Base-by-base conservation (phyloP, 2,113 vertebrate species). In the Nannospalax galili region DNA sequence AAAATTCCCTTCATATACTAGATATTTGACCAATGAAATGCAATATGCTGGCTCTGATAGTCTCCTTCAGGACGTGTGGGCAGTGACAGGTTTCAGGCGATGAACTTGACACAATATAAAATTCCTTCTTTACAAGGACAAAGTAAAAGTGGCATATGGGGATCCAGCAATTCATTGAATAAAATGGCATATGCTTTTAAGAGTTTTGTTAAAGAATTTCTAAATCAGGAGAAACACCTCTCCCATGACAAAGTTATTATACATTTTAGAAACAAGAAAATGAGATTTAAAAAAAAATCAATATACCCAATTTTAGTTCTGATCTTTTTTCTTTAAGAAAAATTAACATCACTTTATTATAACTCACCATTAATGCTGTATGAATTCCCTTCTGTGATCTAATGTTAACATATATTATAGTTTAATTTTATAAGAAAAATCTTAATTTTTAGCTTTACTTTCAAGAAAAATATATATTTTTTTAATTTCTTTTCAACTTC, bases 381-480 rank as follows among this genome's bases (percentile, higher is more conserved):
- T 84, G 26, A 79, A 35, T 26, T 40, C 12, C 52, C 48, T 72
- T 30, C 4, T 92, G 0, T 80, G 22, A 75, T 40, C 1, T 28
- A 72, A 20, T 73, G 3, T 24, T 56, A 28, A 40, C n/a, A n/a
- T 56, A 35, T 64, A n/a, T 56, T 79, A 42, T 24, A 4, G 7
- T 2, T 86, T 79, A 77, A 5, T 91, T 48, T 6, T 67, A 0
- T 15, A 19, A 30, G 4, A n/a, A 65, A n/a, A 89, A 28, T 28
- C 9, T 70, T 91, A 81, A 45, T 45, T 89, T 82, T 77, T 26
- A 35, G 80, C 56, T 42, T 94, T 22, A 8, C 42, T 84, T 96
- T 91, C 17, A 70, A 52, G 26, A 79, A 88, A 8, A 7, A 12
- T 67, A 4, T 75, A 14, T 58, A 60, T 77, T 81, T 65, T n/a